Conservation (phyloP, 2,888 invertebrate genomes). For the Hipparchia sbordonii region DNA sequence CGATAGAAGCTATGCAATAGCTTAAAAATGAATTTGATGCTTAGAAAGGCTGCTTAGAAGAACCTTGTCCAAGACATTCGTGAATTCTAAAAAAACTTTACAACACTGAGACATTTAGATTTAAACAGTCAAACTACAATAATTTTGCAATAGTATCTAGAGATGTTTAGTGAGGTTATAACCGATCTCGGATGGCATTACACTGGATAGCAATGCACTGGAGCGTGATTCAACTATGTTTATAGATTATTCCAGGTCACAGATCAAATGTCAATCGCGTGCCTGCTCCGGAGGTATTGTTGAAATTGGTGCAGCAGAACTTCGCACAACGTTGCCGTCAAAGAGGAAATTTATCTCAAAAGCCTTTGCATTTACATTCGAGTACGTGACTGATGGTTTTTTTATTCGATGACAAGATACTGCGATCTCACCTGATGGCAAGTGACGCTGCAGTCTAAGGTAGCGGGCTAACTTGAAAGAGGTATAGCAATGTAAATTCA, state of each 20-base stretch:
- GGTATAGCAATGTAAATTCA: too few relatives aligned
- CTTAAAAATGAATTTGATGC: too few relatives aligned
- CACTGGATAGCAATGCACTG: not conserved
- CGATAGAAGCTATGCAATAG: too few relatives aligned
- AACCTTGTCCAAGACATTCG: too few relatives aligned
- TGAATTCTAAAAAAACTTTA: too few relatives aligned
- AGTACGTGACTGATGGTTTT: not conserved
- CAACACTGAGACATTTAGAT: too few relatives aligned
- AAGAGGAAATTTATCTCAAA: not conserved
- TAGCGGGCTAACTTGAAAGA: too few relatives aligned
- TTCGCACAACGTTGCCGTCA: not conserved
- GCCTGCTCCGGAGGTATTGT: constrained; percentile 24
- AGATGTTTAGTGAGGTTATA: not conserved
- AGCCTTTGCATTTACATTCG: not conserved
- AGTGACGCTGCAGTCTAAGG: too few relatives aligned
- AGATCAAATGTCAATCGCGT: constrained; percentile 24
- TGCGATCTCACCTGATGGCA: too few relatives aligned
- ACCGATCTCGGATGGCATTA: not conserved
- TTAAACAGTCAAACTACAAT: too few relatives aligned
- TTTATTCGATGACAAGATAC: too few relatives aligned
- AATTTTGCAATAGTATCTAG: not conserved
- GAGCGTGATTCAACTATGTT: not conserved
- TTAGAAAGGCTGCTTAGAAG: too few relatives aligned
- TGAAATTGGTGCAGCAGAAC: constrained; percentile 20
- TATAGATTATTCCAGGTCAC: constrained; percentile 8